phyloP scores from a whole-genome alignment of 1,140 invertebrate genomes.

The Pogonomyrmex californicus region DNA sequence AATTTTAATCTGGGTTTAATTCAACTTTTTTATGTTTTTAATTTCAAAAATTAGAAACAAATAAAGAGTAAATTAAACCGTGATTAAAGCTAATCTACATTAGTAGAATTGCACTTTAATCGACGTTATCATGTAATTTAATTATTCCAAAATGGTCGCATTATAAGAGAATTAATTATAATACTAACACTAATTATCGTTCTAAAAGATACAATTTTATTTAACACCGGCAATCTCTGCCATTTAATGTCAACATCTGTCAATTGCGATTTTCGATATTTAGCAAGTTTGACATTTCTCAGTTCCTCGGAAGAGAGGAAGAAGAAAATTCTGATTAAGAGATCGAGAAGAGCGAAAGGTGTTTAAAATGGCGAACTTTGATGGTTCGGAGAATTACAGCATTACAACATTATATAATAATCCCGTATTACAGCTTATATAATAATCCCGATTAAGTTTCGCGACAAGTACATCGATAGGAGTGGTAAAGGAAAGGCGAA shows the following conservation, averaged over 20 bases:
- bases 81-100: too few species aligned
- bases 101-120: background rate
- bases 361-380: background rate
- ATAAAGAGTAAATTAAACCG: too few species aligned
- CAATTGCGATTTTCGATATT: background rate
- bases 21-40: too few species aligned
- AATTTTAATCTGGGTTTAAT: too few species aligned
- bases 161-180: background rate
- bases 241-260: background rate
- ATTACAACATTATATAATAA: slow-evolving; percentile 10
- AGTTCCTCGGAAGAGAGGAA: background rate
- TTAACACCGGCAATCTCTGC: background rate
- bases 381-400: background rate
- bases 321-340: background rate
- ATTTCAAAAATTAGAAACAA: too few species aligned
- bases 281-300: background rate
- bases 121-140: background rate
- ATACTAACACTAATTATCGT: background rate
- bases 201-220: background rate
- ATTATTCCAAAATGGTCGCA: background rate
- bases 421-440: background rate
- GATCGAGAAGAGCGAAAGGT: background rate
- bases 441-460: slow-evolving; percentile 17
- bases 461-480: background rate
- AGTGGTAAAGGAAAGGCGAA: background rate